Evolutionary conservation across 2,113 vertebrate genomes (phyloP), one percentile per base, ranked within the genome.

Genomic region (Solea senegalensis): DNA sequence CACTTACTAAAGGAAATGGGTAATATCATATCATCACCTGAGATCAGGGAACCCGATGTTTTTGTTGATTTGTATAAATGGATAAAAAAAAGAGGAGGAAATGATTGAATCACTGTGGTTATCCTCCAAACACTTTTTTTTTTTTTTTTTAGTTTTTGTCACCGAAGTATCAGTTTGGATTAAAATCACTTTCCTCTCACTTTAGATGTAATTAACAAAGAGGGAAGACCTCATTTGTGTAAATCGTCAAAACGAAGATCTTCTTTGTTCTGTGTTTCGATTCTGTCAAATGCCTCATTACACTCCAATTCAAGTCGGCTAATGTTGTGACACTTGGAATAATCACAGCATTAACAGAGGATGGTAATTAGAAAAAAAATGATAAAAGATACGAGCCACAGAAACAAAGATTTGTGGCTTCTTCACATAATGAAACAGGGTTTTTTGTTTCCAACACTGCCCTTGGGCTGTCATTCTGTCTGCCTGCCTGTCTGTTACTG

Each of bases 271-370:
- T 43, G 55, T 13, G 49, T 69, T 73, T 68, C 48, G 9, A 53
- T 72, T 74, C 44, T 3, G 26, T 69, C 73, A 70, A 57, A 63
- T 65, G 81, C 74, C 79, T 88, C 75, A 83, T 87, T 83, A 81
- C 2, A 15, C 70, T 84, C 78, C 79, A 69, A 77, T 71, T 86
- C 71, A 71, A 74, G 72, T 78, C 39, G 45, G 76, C 63, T 77
- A 65, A 62, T 86, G 83, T 85, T 88, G 72, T 90, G 86, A 90
- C 85, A 88, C 80, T 81, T 88, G 77, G 74, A 90, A 87, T 85
- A 89, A 91, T 78, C 88, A 84, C 69, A 65, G 72, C 54, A 78
- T 54, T 69, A 87, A 81, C 72, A 79, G 72, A 85, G 45, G 51
- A 88, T 8, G 66, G 76, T 84, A 92, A 90, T 92, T 84, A 90